These are phyloP conservation scores for Adoxophyes honmai DNA, from an alignment of 1,140 invertebrate genomes.

Conservation along the genomic window DNA sequence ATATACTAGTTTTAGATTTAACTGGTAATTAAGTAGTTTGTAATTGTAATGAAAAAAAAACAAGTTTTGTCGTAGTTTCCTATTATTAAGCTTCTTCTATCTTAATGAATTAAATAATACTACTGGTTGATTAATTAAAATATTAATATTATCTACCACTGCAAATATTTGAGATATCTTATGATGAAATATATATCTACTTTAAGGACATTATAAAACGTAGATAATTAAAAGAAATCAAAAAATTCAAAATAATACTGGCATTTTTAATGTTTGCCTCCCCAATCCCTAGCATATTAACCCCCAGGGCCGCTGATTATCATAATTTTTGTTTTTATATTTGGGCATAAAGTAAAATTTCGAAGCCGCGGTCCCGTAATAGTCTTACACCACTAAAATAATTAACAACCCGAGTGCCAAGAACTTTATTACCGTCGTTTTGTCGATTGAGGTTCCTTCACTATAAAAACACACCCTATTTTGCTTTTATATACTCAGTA, in stretches of 20 bases:
- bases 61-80: conserved; percentile 75
- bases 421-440: conserved; percentile 20
- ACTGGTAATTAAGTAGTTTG: conserved; percentile 74
- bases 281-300: conserved; percentile 41
- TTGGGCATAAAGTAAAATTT: conserved; percentile 24
- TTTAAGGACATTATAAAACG: conserved; percentile 78
- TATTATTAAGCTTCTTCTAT: conserved; percentile 78
- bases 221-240: conserved; percentile 79
- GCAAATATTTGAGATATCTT: conserved; percentile 78
- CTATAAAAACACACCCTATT: no score
- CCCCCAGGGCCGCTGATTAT: conserved; percentile 34
- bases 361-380: conserved; percentile 26
- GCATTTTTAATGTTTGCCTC: conserved; percentile 71
- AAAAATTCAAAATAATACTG: conserved; percentile 74
- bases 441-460: no score
- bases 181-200: conserved; percentile 78
- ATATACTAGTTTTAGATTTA: conserved; percentile 75
- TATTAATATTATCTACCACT: conserved; percentile 76
- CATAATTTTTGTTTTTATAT: conserved; percentile 75
- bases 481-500: no score
- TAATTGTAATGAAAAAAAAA: conserved; percentile 72
- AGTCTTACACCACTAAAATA: conserved; percentile 46
- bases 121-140: conserved; percentile 77
- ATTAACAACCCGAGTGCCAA: conserved; percentile 17
- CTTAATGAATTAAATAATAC: conserved; percentile 77